Conservation (phyloP, 2,797 vertebrate species). For the Acrossocheilus fasciatus region DNA sequence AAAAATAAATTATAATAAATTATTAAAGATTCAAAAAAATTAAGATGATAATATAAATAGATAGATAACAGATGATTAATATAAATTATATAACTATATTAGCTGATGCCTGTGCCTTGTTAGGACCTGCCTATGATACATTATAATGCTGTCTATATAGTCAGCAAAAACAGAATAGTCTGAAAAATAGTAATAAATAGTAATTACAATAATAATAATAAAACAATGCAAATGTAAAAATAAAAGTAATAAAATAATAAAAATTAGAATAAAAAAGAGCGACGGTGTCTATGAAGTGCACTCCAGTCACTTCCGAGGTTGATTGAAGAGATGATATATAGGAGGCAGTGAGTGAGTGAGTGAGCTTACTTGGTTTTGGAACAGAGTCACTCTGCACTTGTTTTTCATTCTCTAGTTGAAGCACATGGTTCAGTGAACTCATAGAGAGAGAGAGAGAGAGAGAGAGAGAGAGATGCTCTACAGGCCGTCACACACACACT, state of each 20-base stretch:
- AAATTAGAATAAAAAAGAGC: neutral
- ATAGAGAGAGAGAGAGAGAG: neutral
- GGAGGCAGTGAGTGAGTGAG: neutral
- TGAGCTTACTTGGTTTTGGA: neutral
- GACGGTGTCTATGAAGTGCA: neutral
- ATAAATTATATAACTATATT: too few relatives aligned
- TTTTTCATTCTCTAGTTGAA: constrained; percentile 24
- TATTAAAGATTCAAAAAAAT: too few relatives aligned
- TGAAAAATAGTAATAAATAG: too few relatives aligned
- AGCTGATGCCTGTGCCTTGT: too few relatives aligned
- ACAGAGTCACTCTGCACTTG: constrained; percentile 1
- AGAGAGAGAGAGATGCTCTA: neutral
- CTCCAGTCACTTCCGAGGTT: neutral
- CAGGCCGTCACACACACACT: neutral
- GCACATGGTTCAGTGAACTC: constrained; percentile 18
- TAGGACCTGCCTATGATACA: too few relatives aligned
- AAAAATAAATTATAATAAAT: too few relatives aligned
- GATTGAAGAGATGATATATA: neutral
- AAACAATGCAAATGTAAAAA: neutral
- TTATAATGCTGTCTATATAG: too few relatives aligned
- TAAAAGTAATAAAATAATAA: neutral
- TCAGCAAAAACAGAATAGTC: too few relatives aligned
- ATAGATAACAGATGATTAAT: too few relatives aligned
- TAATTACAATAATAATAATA: neutral
- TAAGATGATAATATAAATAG: too few relatives aligned